Evolutionary conservation across 1,140 invertebrate genomes (phyloP).

Genomic region (Magallana gigas): DNA sequence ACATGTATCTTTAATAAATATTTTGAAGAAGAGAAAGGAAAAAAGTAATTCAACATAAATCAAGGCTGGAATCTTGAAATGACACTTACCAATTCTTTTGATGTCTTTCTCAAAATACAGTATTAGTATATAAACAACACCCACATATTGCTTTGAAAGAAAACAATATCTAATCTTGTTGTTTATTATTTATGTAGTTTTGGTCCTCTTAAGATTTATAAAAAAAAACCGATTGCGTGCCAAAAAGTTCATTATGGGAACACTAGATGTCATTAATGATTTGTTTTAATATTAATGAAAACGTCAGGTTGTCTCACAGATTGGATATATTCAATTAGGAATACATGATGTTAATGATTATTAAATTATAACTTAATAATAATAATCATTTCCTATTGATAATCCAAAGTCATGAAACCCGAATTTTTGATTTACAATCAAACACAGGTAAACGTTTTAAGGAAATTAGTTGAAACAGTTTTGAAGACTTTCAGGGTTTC

Average conservation of each 20-base stretch:
- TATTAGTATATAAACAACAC: too few species aligned
- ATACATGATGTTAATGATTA: not conserved
- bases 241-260: conserved; percentile 11
- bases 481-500: too few species aligned
- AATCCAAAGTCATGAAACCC: not conserved
- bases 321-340: not conserved
- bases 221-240: not conserved
- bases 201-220: too few species aligned
- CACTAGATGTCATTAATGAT: not conserved
- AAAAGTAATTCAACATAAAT: too few species aligned
- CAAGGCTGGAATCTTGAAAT: too few species aligned
- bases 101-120: too few species aligned
- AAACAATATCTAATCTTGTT: too few species aligned
- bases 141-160: too few species aligned
- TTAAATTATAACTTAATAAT: conserved; percentile 21
- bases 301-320: not conserved
- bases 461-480: not conserved
- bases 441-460: not conserved
- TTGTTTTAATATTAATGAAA: not conserved
- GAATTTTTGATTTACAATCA: not conserved
- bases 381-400: not conserved
- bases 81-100: too few species aligned
- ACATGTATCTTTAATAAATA: too few species aligned
- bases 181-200: too few species aligned
- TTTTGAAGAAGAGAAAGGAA: too few species aligned